A percentile compares a stretch with the other conserved stretches of the same genome.
These are phyloP conservation scores for Stenurella melanura DNA, from an alignment of 2,888 invertebrate genomes.

Conservation along the genomic window DNA sequence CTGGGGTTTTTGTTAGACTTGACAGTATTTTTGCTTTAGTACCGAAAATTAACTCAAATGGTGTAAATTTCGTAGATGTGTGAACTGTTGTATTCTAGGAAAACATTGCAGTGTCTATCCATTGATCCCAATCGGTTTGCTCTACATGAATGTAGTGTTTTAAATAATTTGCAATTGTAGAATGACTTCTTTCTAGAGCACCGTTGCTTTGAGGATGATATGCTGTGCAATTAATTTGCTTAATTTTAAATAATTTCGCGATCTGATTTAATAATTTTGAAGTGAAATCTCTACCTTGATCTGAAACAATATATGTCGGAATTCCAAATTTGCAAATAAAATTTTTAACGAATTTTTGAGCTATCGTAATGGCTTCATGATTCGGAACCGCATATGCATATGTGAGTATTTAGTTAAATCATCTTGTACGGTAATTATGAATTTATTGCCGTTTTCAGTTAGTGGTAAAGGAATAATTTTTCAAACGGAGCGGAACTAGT, in stretches of 20 bases:
- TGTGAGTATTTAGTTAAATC: no score
- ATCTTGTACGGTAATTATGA: constrained; percentile 65
- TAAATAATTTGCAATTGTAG: constrained; percentile 48
- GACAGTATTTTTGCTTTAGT: no score
- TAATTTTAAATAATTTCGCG: no score
- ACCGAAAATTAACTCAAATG: constrained; percentile 38
- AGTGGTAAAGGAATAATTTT: constrained; percentile 61
- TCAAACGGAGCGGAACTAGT: constrained; percentile 60
- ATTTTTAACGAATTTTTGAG: constrained; percentile 56
- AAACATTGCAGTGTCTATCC: constrained; percentile 61
- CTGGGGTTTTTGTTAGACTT: no score
- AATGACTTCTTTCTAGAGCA: constrained; percentile 56
- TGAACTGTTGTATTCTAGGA: constrained; percentile 38
- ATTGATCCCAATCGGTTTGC: constrained; percentile 55
- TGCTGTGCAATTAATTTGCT: no score
- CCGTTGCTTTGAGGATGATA: no score
- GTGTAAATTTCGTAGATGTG: constrained; percentile 38
- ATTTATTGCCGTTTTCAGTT: constrained; percentile 63
- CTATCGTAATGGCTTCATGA: constrained; percentile 65
- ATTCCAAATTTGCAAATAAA: constrained; percentile 63
- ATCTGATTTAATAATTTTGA: no score
- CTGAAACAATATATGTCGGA: no score
- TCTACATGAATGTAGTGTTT: constrained; percentile 47
- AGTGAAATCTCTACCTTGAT: no score
- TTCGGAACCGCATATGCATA: constrained; percentile 64